Base-by-base conservation (phyloP, 2,888 invertebrate species). In the Meghimatium bilineatum region DNA sequence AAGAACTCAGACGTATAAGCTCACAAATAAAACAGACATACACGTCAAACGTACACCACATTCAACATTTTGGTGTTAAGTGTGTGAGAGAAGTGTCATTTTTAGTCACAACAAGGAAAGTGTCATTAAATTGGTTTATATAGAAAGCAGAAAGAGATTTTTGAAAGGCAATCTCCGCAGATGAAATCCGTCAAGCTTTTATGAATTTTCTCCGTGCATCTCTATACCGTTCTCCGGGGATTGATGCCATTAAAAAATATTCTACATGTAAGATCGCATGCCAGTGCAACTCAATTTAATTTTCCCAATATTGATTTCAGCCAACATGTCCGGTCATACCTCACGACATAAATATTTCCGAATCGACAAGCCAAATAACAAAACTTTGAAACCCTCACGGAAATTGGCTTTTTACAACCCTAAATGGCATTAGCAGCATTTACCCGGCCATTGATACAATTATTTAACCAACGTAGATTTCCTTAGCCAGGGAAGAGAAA, bases 251-350 rank as follows among this genome's bases (percentile, higher is more conserved):
- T 71, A 71, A 71, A 71, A 56, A 71, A 38, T 38, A n/a, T 44
- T 38, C 23, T 38, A 71, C 71, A 38, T 71, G 38, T 23, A 20
- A 38, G 71, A 71, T 71, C 38, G 38, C 23, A 26, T 36, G 71
- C 38, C 71, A 71, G 23, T 71, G 23, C 38, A 38, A 38, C 38
- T 71, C 71, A 71, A 71, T 71, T 71, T 38, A 71, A 71, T 71
- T 71, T 71, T 36, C 36, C 23, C 36, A 36, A 38, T 71, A 71
- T 71, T 38, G 71, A 71, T 71, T 23, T 3, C 17, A 38, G 38
- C 38, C 38, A 36, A 71, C 26, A 34, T 17, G 69, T 6, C 34
- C 29, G 32, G 69, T 20, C 5, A 34, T 34, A 20, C 34, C 34
- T 34, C 34, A 36, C 34, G 32, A 36, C 69, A 69, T 32, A 69